Evolutionary conservation across 2,113 vertebrate genomes (phyloP), one percentile per base, ranked within the genome.

Genomic region (Aptenodytes patagonicus): DNA sequence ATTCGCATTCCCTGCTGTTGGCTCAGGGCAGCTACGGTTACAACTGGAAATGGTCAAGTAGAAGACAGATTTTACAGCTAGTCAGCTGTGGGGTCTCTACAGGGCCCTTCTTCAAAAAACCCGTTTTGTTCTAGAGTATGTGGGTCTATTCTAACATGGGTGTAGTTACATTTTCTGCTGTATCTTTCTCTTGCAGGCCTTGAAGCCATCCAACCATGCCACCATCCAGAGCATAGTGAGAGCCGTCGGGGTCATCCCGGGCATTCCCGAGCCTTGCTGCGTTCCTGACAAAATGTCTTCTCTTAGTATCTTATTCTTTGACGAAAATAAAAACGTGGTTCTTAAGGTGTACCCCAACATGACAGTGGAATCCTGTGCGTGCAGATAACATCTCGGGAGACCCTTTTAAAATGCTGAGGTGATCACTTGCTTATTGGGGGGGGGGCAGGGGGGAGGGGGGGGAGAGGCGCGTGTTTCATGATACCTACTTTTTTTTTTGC

Each of bases 181-280:
- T 22, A 1, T 83, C 29, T 89, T 93, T 90, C 38, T 82, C 84
- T 83, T 95, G 62, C 90, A 99, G 99, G 98, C 99, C 54, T 96
- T 99, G 98, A 99, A 99, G 95, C 99, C 99, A 2, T 99, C 99
- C 5, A 99, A 99, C 96, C 99, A 99, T 0, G 99, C 99, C 44
- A 99, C 99, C 96, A 99, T 99, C 97, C 99, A 99, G 98, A 99
- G 99, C 90, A 99, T 99, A 16, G 99, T 99, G 79, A 98, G 99
- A 92, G 99, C 99, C 0, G 99, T 99, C 5, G 99, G 99, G 0
- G 99, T 99, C 0, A 92, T 99, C 13, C 98, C 99, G 0, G 99
- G 99, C 31, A 98, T 99, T 81, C 99, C 99, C 0, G 99, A 99
- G 97, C 99, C 99, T 17, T 99, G 99, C 98, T 99, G 99, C 3